These are phyloP conservation scores for Pan troglodytes DNA, from an alignment of 2,113 vertebrate genomes.

Conservation along the genomic window NHGRI_mPanTro3-v2.1_pri NC_072398.2:71202001-71202500, in stretches of 20 bases:
- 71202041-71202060: neutral
- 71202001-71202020: neutral
- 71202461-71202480: neutral
- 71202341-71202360: neutral
- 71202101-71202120: neutral
- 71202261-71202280: neutral
- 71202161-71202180: neutral
- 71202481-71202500: constrained; percentile 36
- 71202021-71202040: neutral
- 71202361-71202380: neutral
- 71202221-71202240: neutral
- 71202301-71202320: neutral
- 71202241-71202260: neutral
- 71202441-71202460: neutral
- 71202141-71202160: neutral
- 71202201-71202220: neutral
- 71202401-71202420: constrained; percentile 7
- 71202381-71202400: neutral
- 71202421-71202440: constrained; percentile 3
- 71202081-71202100: neutral
- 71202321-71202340: neutral
- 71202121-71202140: neutral
- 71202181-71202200: neutral
- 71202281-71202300: neutral
- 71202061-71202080: too few relatives aligned